phyloP scores from a whole-genome alignment of 2,113 vertebrate species.

The Amazona vittata region DNA sequence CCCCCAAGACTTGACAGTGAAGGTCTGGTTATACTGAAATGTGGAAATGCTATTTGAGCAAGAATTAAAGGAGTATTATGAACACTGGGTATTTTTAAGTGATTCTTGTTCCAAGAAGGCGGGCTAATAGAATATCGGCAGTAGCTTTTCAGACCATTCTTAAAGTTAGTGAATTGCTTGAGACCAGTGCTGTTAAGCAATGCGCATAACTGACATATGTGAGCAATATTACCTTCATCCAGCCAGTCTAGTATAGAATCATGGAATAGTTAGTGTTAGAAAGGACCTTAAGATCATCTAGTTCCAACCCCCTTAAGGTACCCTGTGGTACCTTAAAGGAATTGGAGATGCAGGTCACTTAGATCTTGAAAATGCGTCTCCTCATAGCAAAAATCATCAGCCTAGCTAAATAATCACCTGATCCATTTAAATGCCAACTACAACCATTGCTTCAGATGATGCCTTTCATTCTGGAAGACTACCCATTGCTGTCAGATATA shows the following conservation, averaged over 20 bases:
- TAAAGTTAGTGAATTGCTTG: background rate
- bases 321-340: background rate
- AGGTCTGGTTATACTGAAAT: background rate
- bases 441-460: background rate
- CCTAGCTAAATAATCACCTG: background rate
- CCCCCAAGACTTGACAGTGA: background rate
- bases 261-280: background rate
- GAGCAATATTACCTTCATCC: background rate
- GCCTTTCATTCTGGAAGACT: background rate
- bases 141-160: background rate
- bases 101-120: background rate
- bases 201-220: background rate
- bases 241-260: background rate
- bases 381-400: background rate
- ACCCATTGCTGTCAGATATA: accelerated
- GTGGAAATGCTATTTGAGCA: background rate
- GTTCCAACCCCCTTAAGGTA: background rate
- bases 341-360: background rate
- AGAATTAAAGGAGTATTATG: background rate
- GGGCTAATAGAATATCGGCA: background rate
- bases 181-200: background rate
- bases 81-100: background rate
- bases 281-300: background rate
- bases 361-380: background rate
- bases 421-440: background rate